Evolutionary conservation across 2,113 vertebrate genomes (phyloP), one percentile per base, ranked within the genome.

Genomic region (Pyxicephalus adspersus): DNA sequence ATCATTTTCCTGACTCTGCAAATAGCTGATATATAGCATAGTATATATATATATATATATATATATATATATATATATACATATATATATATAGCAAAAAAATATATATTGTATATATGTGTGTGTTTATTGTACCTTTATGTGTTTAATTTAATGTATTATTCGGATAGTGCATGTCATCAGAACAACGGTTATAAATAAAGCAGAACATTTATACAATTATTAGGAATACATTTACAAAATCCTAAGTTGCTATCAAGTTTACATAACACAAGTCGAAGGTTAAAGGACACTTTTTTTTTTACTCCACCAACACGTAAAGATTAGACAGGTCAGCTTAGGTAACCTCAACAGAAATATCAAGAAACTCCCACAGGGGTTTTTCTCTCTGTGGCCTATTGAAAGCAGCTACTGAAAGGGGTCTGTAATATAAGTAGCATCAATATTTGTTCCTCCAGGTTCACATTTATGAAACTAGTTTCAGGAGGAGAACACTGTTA

Each of bases 241-340:
- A 45, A 11, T 15, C 38, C 15, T 13, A 13, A 45, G 38, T 2
- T 45, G 1, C 9, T 45, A 45, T 45, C 38, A 45, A 45, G 38
- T 13, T 45, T 45, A 45, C 38, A 45, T 45, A 45, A 45, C 38
- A 15, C 11, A 8, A 45, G 38, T 45, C 38, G 38, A 45, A 13
- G 38, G 38, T 2, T 45, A 45, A 45, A 45, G 38, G 3, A 18
- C 26, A 13, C n/a, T 23, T 61, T 61, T 61, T 61, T 57, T 58
- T 71, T 13, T 31, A 17, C 25, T 61, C 29, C 50, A 26, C 31
- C 57, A 29, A 79, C 66, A 73, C 16, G 50, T 54, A 72, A 50
- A 70, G 58, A 81, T 81, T 73, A 64, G 18, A 64, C 58, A 72
- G 78, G 78, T 81, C 78, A 81, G 45, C 63, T 81, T 81, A 73